Evolutionary conservation across 2,797 vertebrate species (phyloP), one percentile per base, ranked within the genome.

Genomic region (Sebastes minor): DNA sequence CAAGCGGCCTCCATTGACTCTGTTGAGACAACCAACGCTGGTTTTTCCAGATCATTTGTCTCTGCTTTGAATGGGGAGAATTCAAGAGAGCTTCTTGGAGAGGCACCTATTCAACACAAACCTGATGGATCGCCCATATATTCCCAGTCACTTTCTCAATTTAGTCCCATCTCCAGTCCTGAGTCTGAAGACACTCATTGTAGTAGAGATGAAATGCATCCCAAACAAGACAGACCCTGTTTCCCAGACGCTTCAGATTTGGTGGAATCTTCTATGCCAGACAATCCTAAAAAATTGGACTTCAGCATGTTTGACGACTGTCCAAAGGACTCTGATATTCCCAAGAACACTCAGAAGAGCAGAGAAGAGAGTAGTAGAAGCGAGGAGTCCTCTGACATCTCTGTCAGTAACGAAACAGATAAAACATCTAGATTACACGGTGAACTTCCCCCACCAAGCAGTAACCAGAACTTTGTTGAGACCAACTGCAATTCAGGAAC

Each of bases 91-190:
- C 96, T 96, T 74, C 80, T 96, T 0, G 96, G 95, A 86, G 97
- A 97, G 76, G 89, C 94, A 65, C 95, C 96, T 0, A 66, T 94
- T 60, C 95, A 91, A 28, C 87, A 95, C 53, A 98, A 96, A 86
- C 85, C 95, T 0, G 96, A 97, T 75, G 96, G 95, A 35, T 90
- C 96, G 38, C 95, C 96, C 9, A 92, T 96, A 5, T 97, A 97
- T 86, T 96, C 96, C 76, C 96, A 97, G 84, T 96, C 97, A 0
- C 96, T 97, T 81, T 96, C 95, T 82, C 96, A 97, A 90, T 97
- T 98, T 75, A 98, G 97, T 89, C 97, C 98, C 0, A 97, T 98
- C 84, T 99, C 98, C 71, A 99, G 97, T 89, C 97, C 97, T 2
- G 97, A 98, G 65, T 94, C 96, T 0, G 97, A 98, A 84, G 97